Evolutionary conservation across 2,113 vertebrate genomes (phyloP).

Genomic region (Cephalopterus ornatus): DNA sequence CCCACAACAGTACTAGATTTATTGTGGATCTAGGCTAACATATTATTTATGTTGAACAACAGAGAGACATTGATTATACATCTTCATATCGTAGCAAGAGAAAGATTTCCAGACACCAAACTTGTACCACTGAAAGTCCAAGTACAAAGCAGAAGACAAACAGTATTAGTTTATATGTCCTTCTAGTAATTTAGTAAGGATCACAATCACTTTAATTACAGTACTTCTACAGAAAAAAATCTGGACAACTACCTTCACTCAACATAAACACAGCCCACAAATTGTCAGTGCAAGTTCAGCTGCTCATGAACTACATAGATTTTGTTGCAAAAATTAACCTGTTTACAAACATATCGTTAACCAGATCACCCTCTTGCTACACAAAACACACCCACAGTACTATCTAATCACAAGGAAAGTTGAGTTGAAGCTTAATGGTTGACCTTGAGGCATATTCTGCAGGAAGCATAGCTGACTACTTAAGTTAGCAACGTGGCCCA

Average conservation of each 20-base stretch:
- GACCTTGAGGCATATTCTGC: neutral
- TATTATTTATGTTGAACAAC: neutral
- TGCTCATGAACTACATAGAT: neutral
- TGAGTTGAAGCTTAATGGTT: neutral
- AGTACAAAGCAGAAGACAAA: neutral
- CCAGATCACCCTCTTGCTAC: accelerated
- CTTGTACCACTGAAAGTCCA: neutral
- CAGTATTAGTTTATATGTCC: neutral
- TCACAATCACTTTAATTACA: neutral
- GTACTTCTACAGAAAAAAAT: neutral
- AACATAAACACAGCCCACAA: neutral
- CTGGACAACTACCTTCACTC: neutral
- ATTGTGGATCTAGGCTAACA: neutral
- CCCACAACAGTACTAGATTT: neutral
- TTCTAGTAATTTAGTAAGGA: neutral
- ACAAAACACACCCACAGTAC: neutral
- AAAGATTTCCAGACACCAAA: neutral
- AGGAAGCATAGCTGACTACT: neutral
- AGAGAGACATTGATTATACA: neutral
- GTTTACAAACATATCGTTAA: neutral
- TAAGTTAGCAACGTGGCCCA: neutral
- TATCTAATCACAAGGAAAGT: neutral
- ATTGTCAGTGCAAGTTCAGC: neutral
- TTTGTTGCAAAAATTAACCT: neutral
- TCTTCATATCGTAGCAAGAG: neutral